These are phyloP conservation scores for Chesias legatella DNA, from an alignment of 2,888 invertebrate genomes.

Conservation along the genomic window DNA sequence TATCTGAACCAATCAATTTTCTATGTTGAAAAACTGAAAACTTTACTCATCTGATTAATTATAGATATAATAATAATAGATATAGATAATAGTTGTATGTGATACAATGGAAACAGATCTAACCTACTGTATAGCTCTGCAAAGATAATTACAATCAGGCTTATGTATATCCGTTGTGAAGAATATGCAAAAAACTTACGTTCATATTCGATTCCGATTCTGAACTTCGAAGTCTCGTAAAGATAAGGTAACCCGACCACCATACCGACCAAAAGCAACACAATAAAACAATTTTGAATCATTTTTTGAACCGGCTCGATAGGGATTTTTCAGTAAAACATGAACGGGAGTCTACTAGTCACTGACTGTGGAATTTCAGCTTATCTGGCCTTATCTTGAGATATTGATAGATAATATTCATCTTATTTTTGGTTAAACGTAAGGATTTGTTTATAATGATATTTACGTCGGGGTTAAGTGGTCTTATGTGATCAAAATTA, in stretches of 20 bases:
- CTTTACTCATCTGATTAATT: no score
- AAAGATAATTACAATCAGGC: no score
- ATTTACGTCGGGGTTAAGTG: no score
- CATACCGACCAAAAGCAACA: constrained; percentile 21
- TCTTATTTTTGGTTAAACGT: constrained; percentile 21
- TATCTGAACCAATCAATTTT: no score
- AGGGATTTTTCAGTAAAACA: constrained; percentile 16
- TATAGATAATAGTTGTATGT: no score
- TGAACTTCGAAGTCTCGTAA: constrained; percentile 53
- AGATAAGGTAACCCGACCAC: constrained; percentile 38
- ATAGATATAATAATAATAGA: no score
- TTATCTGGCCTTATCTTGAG: constrained; percentile 27
- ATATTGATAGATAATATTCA: constrained; percentile 21
- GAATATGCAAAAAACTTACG: constrained; percentile 41
- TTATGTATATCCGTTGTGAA: no score
- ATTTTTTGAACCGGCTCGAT: not conserved
- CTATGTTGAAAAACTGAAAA: no score
- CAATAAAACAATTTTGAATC: constrained; percentile 29
- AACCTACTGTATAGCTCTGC: not conserved
- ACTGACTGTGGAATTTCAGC: constrained; percentile 10
- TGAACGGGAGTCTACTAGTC: constrained; percentile 12
- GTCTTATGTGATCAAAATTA: no score
- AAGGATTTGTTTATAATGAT: not conserved
- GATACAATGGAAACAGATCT: no score
- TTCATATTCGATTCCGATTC: constrained; percentile 69